phyloP scores from a whole-genome alignment of 2,888 invertebrate genomes.

The Lycia hirtaria region DNA sequence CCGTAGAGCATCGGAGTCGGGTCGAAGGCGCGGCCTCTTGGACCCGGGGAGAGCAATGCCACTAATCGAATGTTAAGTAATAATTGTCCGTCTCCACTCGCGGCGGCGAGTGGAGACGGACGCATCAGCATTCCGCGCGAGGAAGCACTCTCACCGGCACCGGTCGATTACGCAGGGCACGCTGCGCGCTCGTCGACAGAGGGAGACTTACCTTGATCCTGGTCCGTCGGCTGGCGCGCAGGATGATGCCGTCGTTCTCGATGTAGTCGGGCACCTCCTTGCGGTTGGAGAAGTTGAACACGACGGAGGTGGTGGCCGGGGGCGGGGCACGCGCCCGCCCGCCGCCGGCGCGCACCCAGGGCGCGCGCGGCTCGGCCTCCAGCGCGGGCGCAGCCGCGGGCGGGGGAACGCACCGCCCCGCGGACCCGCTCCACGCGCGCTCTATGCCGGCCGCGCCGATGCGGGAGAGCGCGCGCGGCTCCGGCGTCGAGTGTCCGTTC shows the following conservation, averaged over 20 bases:
- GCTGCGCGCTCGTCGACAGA: not conserved
- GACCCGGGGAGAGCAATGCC: constrained; percentile 30
- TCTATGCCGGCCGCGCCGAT: constrained; percentile 67
- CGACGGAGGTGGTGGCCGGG: constrained; percentile 88
- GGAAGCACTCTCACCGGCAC: constrained; percentile 62
- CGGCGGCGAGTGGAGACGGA: constrained; percentile 19
- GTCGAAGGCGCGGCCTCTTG: constrained; percentile 9
- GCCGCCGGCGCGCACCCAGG: constrained; percentile 43
- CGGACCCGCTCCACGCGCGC: constrained; percentile 68
- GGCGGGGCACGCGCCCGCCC: constrained; percentile 47
- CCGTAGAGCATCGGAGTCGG: not conserved
- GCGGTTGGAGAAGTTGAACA: constrained; percentile 94
- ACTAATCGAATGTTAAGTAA: constrained; percentile 35
- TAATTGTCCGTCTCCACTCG: constrained; percentile 9
- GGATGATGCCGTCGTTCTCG: constrained; percentile 93
- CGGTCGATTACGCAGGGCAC: not conserved
- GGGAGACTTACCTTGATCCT: constrained; percentile 89
- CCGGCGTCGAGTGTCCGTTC: constrained; percentile 71
- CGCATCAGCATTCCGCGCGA: constrained; percentile 49
- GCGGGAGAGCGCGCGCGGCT: constrained; percentile 63
- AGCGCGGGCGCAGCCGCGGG: constrained; percentile 44
- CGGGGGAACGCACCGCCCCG: constrained; percentile 37
- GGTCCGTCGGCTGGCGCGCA: constrained; percentile 87
- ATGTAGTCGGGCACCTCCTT: constrained; percentile 96
- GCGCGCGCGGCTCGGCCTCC: constrained; percentile 46